These are phyloP conservation scores for Helostoma temminkii DNA, from an alignment of 2,797 vertebrate species.

Conservation along the genomic window DNA sequence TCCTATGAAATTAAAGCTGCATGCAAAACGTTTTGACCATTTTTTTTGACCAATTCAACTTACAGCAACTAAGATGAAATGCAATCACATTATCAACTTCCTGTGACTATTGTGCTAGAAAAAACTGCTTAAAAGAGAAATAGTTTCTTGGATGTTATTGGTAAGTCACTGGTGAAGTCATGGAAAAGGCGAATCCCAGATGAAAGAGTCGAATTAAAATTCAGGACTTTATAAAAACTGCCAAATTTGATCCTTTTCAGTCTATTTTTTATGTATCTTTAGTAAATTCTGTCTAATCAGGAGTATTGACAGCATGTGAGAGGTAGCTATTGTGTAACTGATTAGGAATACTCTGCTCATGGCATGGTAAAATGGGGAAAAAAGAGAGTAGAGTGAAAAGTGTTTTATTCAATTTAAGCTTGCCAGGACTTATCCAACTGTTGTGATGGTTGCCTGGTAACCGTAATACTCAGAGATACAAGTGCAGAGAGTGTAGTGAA, in stretches of 20 bases:
- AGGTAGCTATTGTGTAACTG: slow-evolving; percentile 54
- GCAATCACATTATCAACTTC: neutral
- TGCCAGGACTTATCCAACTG: slow-evolving; percentile 63
- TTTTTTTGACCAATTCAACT: no score
- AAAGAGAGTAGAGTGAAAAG: slow-evolving; percentile 61
- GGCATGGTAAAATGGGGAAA: slow-evolving; percentile 58
- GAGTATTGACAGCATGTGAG: slow-evolving; percentile 34
- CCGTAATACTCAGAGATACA: slow-evolving; percentile 67
- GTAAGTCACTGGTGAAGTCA: neutral
- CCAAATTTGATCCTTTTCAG: slow-evolving; percentile 23
- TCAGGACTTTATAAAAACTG: neutral
- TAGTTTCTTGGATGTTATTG: no score
- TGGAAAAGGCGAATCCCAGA: neutral
- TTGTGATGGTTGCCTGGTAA: slow-evolving; percentile 79
- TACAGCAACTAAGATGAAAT: neutral
- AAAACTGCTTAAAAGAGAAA: slow-evolving; percentile 3
- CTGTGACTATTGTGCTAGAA: neutral
- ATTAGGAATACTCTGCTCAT: slow-evolving; percentile 64
- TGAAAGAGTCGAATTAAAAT: neutral
- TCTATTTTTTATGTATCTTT: slow-evolving; percentile 16
- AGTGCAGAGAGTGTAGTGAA: slow-evolving; percentile 57
- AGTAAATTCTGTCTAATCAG: slow-evolving; percentile 42
- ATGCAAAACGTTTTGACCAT: slow-evolving; percentile 8
- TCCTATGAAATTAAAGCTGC: slow-evolving; percentile 18
- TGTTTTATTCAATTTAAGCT: slow-evolving; percentile 74